Percentiles rank a stretch among this genome's conserved stretches.
Evolutionary conservation across 2,797 vertebrate genomes (phyloP).

Genomic region (Sebastes taczanowskii): DNA sequence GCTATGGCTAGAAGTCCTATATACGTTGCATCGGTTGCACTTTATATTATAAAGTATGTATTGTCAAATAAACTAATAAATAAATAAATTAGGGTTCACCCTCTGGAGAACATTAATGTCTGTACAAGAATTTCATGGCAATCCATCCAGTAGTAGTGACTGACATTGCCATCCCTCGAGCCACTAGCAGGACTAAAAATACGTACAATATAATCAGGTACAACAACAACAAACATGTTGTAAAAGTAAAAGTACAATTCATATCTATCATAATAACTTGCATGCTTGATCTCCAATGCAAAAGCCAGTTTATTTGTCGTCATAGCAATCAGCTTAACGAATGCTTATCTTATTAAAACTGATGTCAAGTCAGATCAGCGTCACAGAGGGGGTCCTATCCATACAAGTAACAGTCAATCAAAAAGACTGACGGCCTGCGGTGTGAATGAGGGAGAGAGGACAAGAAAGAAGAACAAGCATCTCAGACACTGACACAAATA

Average conservation of each 20-base stretch:
- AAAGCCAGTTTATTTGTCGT: neutral
- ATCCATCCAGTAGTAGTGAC: too few species aligned
- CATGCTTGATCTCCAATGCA: neutral
- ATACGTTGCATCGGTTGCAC: too few species aligned
- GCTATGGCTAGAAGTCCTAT: too few species aligned
- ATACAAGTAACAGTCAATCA: neutral
- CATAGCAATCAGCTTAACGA: neutral
- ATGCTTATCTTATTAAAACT: neutral
- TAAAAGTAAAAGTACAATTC: neutral
- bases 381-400: neutral
- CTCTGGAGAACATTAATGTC: too few species aligned
- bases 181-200: too few species aligned
- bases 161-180: too few species aligned
- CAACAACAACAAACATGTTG: neutral
- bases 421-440: neutral
- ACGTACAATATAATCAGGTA: neutral
- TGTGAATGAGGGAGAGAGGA: neutral
- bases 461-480: neutral
- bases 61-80: too few species aligned
- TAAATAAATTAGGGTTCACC: too few species aligned
- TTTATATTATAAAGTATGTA: too few species aligned
- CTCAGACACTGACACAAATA: neutral
- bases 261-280: neutral
- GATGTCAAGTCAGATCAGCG: neutral
- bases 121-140: too few species aligned